These are phyloP conservation scores for Telmatochromis sp. DNA, from an alignment of 2,113 vertebrate genomes.

Conservation along the genomic window DNA sequence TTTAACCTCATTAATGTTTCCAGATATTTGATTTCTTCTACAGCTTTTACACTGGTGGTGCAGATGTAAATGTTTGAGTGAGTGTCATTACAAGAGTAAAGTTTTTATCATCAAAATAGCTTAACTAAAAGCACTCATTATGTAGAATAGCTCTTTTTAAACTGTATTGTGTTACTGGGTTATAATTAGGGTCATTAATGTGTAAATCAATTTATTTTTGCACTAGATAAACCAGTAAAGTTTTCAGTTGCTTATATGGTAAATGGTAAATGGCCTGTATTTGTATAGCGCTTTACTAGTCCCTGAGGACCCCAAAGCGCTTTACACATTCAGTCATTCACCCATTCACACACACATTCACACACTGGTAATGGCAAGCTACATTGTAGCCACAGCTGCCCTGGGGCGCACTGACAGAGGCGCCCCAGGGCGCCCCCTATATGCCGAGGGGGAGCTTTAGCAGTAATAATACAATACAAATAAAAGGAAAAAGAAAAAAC, in stretches of 20 bases:
- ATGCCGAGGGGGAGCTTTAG: not conserved
- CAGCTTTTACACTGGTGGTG: not conserved
- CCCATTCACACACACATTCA: not conserved
- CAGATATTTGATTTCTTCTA: not conserved
- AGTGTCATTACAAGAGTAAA: not conserved
- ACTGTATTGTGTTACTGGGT: not conserved
- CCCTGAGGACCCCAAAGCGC: not conserved
- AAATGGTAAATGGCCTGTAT: not conserved
- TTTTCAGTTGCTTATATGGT: not conserved
- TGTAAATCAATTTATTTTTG: not conserved
- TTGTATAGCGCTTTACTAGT: not conserved
- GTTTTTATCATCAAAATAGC: not conserved
- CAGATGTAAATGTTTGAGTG: not conserved
- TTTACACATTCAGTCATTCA: rapidly evolving
- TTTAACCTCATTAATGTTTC: not conserved
- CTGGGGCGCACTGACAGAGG: not conserved
- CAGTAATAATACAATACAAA: not conserved
- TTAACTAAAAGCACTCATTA: not conserved
- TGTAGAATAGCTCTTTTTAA: not conserved
- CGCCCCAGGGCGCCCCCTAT: not conserved
- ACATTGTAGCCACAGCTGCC: not conserved
- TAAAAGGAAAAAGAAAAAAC: not conserved
- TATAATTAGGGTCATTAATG: not conserved
- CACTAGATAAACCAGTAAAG: rapidly evolving
- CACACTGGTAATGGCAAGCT: not conserved